These are phyloP conservation scores for Scolopax bukidnonensis DNA, from an alignment of 2,797 vertebrate species.

Conservation along the genomic window DNA sequence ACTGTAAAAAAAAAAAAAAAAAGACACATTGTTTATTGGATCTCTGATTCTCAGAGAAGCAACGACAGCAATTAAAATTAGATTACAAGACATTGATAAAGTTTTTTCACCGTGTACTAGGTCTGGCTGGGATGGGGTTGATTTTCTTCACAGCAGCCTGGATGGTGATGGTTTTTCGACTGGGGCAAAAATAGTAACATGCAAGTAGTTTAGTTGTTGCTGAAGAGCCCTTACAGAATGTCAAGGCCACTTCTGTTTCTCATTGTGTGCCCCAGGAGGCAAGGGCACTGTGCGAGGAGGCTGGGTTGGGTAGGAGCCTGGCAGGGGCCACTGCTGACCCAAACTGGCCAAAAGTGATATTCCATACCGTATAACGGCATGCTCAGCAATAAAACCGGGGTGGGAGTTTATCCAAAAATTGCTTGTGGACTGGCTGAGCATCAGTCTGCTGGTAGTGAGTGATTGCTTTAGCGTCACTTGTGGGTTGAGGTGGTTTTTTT, in stretches of 20 bases:
- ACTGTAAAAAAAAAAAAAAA: too few species aligned
- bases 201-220: background rate
- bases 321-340: background rate
- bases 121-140: background rate
- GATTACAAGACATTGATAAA: background rate
- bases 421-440: background rate
- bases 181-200: background rate
- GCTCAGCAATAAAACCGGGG: background rate
- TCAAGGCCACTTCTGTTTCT: background rate
- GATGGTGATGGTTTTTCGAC: background rate
- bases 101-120: background rate
- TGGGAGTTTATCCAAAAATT: background rate
- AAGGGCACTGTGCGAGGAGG: too few species aligned
- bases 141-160: background rate
- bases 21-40: background rate
- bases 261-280: background rate
- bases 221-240: background rate
- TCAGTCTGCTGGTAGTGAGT: background rate
- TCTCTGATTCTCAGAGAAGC: background rate
- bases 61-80: background rate
- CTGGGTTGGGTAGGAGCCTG: background rate
- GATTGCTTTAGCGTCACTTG: background rate
- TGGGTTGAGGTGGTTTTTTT: background rate
- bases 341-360: background rate
- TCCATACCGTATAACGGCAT: fast-evolving